Evolutionary conservation across 2,797 vertebrate genomes (phyloP), one percentile per base, ranked within the genome.

Genomic region (Sphenopsis melanotis): DNA sequence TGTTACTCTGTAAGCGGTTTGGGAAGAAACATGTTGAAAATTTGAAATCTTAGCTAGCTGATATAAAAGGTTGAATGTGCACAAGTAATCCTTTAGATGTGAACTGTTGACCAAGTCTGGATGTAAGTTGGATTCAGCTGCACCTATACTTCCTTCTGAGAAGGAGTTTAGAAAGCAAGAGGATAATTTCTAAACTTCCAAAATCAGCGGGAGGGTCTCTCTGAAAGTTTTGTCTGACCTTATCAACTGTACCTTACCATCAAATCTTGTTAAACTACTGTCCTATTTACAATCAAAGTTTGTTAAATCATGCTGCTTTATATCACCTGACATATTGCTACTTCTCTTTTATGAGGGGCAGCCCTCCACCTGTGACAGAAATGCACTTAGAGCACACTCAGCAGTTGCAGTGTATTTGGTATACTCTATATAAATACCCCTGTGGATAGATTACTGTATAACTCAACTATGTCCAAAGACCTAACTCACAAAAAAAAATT

Each of bases 201-300:
- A 72, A 52, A 24, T 63, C 42, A 69, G 16, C 0, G 0, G 7
- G 12, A 44, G 6, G 3, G 37, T 85, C 6, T 34, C 23, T 61
- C 37, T 50, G 55, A 17, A 5, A 39, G 3, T 46, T 75, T 69
- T 52, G 6, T 57, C 37, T 55, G 32, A 66, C 23, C 23, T 3
- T 69, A 50, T 50, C 29, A 36, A 27, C 9, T 50, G 22, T 32
- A 39, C 6, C 13, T 46, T 63, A 27, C 15, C 24, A 36, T 15
- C 30, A 86, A 41, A 46, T 34, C 15, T 69, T 56, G 29, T 57
- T 50, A 18, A 69, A 46, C 11, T 26, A 21, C 21, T 50, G 17
- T 39, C n/a, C 27, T 19, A 46, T 52, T 75, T 75, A 27, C 15
- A 44, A 56, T 14, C 21, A 56, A 63, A 39, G 9, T 56, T 52